A percentile compares a stretch with the other conserved stretches of the same genome.
phyloP scores from a whole-genome alignment of 1,140 invertebrate genomes.

The Anthonomus grandis region DNA sequence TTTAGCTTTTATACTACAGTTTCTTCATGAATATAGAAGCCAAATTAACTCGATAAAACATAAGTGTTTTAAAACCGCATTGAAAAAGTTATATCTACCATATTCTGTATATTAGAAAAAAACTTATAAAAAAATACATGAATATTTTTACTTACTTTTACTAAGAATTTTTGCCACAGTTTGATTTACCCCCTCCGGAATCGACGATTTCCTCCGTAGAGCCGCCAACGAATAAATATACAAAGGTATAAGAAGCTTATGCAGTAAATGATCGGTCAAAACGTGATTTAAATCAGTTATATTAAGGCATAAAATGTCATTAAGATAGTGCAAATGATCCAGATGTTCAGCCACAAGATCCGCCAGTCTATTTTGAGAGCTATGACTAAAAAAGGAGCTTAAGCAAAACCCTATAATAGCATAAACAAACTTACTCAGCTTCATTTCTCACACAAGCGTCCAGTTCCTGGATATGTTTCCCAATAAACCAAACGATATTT shows the following conservation, averaged over 20 bases:
- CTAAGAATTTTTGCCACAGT: constrained; percentile 60
- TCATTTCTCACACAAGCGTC: constrained; percentile 93
- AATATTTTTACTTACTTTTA: constrained; percentile 20
- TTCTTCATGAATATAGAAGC: too few relatives aligned
- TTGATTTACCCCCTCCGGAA: constrained; percentile 57
- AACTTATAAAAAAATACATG: not conserved
- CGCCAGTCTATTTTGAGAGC: constrained; percentile 85
- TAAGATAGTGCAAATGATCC: constrained; percentile 97
- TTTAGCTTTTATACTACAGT: too few relatives aligned
- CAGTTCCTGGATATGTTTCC: constrained; percentile 94
- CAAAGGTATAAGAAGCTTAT: constrained; percentile 89
- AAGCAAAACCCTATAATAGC: constrained; percentile 13
- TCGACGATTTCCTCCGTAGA: constrained; percentile 25
- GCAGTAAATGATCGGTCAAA: constrained; percentile 90
- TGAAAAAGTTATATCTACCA: too few relatives aligned
- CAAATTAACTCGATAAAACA: too few relatives aligned
- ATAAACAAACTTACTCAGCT: constrained; percentile 74
- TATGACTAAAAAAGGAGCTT: constrained; percentile 66
- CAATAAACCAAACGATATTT: constrained; percentile 99
- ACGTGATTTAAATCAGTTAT: constrained; percentile 93
- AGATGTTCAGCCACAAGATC: constrained; percentile 97
- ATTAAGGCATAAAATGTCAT: constrained; percentile 91
- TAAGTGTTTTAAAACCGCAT: too few relatives aligned
- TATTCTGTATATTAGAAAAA: too few relatives aligned
- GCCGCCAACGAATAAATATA: constrained; percentile 87